phyloP scores from a whole-genome alignment of 2,113 vertebrate species.

The Aptenodytes patagonicus region DNA sequence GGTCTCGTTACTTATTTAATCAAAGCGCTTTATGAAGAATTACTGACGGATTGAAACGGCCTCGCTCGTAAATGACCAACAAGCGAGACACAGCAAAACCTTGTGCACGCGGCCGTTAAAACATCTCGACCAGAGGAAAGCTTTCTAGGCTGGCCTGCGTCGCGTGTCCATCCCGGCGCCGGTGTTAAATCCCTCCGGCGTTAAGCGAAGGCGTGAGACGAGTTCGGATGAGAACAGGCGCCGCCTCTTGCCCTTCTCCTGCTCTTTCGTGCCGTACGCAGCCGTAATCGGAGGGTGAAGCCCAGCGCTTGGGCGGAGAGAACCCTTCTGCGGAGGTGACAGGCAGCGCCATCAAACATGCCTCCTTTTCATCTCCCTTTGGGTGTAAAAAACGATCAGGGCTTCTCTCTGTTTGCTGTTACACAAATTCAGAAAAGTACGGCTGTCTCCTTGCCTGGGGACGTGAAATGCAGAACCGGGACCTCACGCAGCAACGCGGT shows the following conservation, averaged over 20 bases:
- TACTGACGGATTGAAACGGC: background rate
- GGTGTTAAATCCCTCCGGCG: no score
- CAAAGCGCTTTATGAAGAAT: background rate
- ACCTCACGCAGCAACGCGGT: rapidly evolving
- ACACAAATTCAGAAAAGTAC: no score
- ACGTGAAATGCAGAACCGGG: rapidly evolving
- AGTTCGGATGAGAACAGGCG: background rate
- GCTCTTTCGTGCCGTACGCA: background rate
- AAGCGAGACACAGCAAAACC: background rate
- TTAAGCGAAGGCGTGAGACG: background rate
- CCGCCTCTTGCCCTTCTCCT: background rate
- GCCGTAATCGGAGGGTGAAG: background rate
- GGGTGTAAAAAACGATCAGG: background rate
- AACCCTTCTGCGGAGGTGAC: background rate
- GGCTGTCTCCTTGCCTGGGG: background rate
- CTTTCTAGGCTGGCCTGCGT: background rate
- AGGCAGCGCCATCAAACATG: background rate
- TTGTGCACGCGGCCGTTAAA: no score
- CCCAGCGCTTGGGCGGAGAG: rapidly evolving
- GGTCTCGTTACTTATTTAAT: background rate
- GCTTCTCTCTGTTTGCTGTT: background rate
- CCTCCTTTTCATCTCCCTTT: background rate
- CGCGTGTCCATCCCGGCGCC: rapidly evolving
- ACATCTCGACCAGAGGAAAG: background rate
- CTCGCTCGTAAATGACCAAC: background rate